A percentile compares a stretch with the other conserved stretches of the same genome.
Conservation (phyloP, 2,888 invertebrate genomes). For the Idaea aversata region DNA sequence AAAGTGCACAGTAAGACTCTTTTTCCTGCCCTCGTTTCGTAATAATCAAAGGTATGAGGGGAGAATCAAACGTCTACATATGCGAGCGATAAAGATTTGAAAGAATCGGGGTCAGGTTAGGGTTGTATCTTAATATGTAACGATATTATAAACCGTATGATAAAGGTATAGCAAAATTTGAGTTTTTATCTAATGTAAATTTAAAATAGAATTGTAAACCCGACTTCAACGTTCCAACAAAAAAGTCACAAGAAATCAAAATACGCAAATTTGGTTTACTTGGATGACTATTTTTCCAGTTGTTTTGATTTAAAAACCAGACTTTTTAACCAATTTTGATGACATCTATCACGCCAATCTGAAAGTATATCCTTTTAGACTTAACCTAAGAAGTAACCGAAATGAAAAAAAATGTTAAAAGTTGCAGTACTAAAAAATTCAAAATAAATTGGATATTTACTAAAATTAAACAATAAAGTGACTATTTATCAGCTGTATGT, state of each 20-base stretch:
- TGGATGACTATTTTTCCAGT: too few relatives aligned
- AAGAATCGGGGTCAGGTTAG: slow-evolving; percentile 47
- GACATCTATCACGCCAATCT: too few relatives aligned
- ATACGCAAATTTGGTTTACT: too few relatives aligned
- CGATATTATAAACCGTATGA: background rate
- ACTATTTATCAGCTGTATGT: slow-evolving; percentile 1
- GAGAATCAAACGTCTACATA: slow-evolving; percentile 72
- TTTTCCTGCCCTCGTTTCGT: slow-evolving; percentile 66
- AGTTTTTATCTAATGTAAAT: too few relatives aligned
- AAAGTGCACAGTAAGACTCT: slow-evolving; percentile 63
- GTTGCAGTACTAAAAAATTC: background rate
- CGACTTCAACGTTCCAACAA: too few relatives aligned
- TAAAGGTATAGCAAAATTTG: background rate
- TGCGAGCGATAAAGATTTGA: slow-evolving; percentile 69
- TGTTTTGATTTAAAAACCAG: too few relatives aligned
- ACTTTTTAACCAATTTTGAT: too few relatives aligned
- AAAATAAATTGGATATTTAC: background rate
- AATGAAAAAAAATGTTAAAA: too few relatives aligned
- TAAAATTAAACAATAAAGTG: background rate
- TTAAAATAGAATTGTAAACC: too few relatives aligned
- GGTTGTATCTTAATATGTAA: slow-evolving; percentile 35
- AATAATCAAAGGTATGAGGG: slow-evolving; percentile 78
- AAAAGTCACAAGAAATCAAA: too few relatives aligned
- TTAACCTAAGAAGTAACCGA: too few relatives aligned
- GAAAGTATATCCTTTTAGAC: too few relatives aligned